These are phyloP conservation scores for Microctonus hyperodae DNA, from an alignment of 2,888 invertebrate species.

Conservation along the genomic window DNA sequence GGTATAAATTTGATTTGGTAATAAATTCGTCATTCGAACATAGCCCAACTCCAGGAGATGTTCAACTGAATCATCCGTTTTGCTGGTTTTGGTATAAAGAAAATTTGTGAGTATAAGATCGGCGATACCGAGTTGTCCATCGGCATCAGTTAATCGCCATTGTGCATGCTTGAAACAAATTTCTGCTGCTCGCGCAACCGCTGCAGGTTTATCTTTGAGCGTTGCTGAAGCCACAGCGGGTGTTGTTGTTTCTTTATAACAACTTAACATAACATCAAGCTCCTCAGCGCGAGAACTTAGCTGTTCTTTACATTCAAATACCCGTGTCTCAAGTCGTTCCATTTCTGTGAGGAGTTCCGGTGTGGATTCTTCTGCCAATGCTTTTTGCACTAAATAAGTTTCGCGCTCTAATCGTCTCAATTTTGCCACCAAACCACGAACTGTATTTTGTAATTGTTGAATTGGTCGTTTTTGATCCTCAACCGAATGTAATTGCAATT, in stretches of 20 bases:
- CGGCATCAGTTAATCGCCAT: constrained; percentile 97
- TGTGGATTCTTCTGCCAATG: constrained; percentile 74
- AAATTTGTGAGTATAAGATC: constrained; percentile 96
- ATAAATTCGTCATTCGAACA: constrained; percentile 91
- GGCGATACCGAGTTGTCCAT: constrained; percentile 97
- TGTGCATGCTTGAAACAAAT: constrained; percentile 98
- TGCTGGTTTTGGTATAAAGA: constrained; percentile 94
- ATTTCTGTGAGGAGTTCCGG: constrained; percentile 73
- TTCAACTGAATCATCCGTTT: constrained; percentile 96
- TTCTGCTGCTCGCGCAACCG: constrained; percentile 85
- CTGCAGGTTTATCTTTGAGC: constrained; percentile 74
- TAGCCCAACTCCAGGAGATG: constrained; percentile 96
- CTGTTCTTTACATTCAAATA: constrained; percentile 89
- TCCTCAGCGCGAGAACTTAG: constrained; percentile 90
- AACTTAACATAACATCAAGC: constrained; percentile 93
- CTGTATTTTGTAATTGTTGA: constrained; percentile 82
- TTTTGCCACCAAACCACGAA: constrained; percentile 78
- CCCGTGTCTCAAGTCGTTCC: constrained; percentile 76
- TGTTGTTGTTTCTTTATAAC: constrained; percentile 83
- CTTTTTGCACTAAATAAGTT: constrained; percentile 84
- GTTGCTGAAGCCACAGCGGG: constrained; percentile 66
- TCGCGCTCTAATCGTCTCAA: constrained; percentile 88
- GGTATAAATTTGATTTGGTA: constrained; percentile 93
- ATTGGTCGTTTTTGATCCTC: constrained; percentile 93
- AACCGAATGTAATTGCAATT: constrained; percentile 88